Conservation (phyloP, 2,888 invertebrate species). For the Meta bourneti region DNA sequence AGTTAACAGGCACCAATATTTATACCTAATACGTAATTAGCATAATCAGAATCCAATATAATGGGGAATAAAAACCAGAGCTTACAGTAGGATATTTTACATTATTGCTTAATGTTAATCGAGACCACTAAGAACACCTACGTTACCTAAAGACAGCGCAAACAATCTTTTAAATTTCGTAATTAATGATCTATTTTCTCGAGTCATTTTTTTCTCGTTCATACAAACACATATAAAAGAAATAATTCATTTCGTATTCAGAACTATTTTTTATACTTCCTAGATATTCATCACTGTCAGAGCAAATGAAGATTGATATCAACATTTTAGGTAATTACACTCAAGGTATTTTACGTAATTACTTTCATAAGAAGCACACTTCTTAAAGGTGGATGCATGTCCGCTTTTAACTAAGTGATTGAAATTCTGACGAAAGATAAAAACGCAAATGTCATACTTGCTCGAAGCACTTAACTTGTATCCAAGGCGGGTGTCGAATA, state of each 20-base stretch:
- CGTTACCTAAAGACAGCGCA: not conserved
- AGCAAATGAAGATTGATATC: slow-evolving; percentile 47
- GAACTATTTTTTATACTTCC: not conserved
- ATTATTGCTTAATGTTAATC: too few relatives aligned
- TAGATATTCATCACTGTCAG: slow-evolving; percentile 32
- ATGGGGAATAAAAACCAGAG: too few relatives aligned
- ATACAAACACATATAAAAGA: not conserved
- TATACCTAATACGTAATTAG: too few relatives aligned
- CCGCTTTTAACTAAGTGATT: not conserved
- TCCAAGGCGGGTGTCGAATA: too few relatives aligned
- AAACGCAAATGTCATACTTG: not conserved
- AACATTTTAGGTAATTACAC: slow-evolving; percentile 27
- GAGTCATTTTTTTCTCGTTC: not conserved
- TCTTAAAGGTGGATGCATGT: not conserved
- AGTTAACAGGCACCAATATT: too few relatives aligned
- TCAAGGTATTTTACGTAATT: slow-evolving; percentile 16
- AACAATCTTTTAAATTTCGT: not conserved
- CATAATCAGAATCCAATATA: too few relatives aligned
- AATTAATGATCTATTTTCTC: not conserved
- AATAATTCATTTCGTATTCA: not conserved
- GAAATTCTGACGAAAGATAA: not conserved
- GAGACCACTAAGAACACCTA: too few relatives aligned
- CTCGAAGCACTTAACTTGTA: not conserved
- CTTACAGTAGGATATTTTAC: too few relatives aligned
- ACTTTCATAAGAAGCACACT: slow-evolving; percentile 4